A percentile compares a stretch with the other conserved stretches of the same genome.
These are phyloP conservation scores for zebrafish (Danio rerio) DNA, from an alignment of 2,113 vertebrate species.

Conservation along the genomic window GRCz12tu NC_133188.1:51061001-51061500, in stretches of 20 bases:
- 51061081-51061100: too few species aligned
- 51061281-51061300: conserved; percentile 6
- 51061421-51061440: conserved; percentile 26
- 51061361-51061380: conserved; percentile 18
- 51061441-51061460: conserved; percentile 31
- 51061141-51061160: too few species aligned
- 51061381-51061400: conserved; percentile 24
- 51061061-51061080: too few species aligned
- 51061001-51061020: too few species aligned
- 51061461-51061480: conserved; percentile 28
- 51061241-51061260: neutral
- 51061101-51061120: too few species aligned
- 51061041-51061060: too few species aligned
- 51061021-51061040: too few species aligned
- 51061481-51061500: conserved; percentile 41
- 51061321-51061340: conserved; percentile 4
- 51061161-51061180: neutral
- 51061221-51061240: neutral
- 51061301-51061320: conserved; percentile 2
- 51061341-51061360: conserved; percentile 24
- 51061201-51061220: too few species aligned
- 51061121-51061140: too few species aligned
- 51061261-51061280: neutral
- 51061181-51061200: too few species aligned
- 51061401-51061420: neutral